Percentiles rank a stretch among this genome's conserved stretches.
phyloP scores from a whole-genome alignment of 2,113 vertebrate species.

The Lepidothrix coronata region DNA sequence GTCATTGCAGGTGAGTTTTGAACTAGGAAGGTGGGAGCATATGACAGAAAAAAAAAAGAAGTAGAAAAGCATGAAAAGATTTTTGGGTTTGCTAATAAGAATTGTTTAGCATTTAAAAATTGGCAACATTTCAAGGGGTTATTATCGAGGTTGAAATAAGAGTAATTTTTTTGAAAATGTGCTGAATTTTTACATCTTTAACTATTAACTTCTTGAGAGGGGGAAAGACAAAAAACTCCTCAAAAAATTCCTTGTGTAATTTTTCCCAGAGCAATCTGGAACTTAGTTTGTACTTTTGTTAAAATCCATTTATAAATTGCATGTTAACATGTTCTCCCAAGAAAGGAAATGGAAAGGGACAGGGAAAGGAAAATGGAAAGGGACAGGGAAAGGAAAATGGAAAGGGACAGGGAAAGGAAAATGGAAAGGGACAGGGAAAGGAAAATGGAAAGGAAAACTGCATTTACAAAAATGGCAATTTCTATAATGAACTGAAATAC shows the following conservation, averaged over 20 bases:
- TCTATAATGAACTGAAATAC: not conserved
- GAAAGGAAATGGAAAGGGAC: not conserved
- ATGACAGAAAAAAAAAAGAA: not conserved
- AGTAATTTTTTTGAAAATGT: fast-evolving
- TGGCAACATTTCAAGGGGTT: not conserved
- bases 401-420: not conserved
- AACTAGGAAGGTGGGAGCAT: not conserved
- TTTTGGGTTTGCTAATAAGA: not conserved
- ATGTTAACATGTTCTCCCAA: not conserved
- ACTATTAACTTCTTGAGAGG: not conserved
- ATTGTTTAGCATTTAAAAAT: not conserved
- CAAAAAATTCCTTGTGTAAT: not conserved
- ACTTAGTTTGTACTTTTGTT: not conserved
- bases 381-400: not conserved
- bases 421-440: too few relatives aligned
- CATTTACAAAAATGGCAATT: not conserved
- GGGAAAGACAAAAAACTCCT: fast-evolving
- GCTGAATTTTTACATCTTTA: not conserved
- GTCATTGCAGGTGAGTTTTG: not conserved
- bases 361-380: not conserved
- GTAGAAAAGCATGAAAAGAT: not conserved
- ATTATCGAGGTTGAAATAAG: not conserved
- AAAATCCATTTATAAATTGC: not conserved
- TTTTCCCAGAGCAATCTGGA: not conserved
- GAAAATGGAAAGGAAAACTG: not conserved